Conservation (phyloP, 2,797 vertebrate species). For the Leptodactylus fallax region DNA sequence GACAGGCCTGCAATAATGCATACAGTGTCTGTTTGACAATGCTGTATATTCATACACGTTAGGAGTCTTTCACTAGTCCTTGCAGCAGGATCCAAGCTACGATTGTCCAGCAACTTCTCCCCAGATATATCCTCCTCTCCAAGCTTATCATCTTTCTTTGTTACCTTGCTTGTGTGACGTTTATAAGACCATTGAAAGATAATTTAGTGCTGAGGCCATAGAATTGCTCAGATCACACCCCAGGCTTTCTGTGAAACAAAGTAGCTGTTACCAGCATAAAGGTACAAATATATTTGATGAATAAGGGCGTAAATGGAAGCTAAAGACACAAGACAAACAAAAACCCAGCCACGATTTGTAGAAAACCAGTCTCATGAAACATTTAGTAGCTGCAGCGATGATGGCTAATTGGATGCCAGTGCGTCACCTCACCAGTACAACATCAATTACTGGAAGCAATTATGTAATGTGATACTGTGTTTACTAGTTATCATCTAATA, state of each 20-base stretch:
- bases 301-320: not conserved
- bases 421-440: not conserved
- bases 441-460: slow-evolving; percentile 5
- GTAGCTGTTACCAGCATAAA: not conserved
- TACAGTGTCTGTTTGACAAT: not conserved
- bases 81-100: not conserved
- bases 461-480: slow-evolving; percentile 26
- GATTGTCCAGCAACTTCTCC: not conserved
- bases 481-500: not conserved
- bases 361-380: not conserved
- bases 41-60: not conserved
- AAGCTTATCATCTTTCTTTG: not conserved
- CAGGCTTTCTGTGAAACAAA: not conserved
- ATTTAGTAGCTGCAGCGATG: not conserved
- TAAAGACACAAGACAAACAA: not conserved
- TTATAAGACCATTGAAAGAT: slow-evolving; percentile 13
- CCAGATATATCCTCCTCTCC: not conserved
- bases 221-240: not conserved
- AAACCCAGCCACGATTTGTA: not conserved
- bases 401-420: not conserved
- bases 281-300: not conserved
- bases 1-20: not conserved
- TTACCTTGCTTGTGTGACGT: not conserved
- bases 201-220: slow-evolving; percentile 15
- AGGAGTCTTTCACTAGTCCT: not conserved